A percentile compares a stretch with the other conserved stretches of the same genome.
phyloP scores from a whole-genome alignment of 1,140 invertebrate species.

The Saccostrea glomerata region DNA sequence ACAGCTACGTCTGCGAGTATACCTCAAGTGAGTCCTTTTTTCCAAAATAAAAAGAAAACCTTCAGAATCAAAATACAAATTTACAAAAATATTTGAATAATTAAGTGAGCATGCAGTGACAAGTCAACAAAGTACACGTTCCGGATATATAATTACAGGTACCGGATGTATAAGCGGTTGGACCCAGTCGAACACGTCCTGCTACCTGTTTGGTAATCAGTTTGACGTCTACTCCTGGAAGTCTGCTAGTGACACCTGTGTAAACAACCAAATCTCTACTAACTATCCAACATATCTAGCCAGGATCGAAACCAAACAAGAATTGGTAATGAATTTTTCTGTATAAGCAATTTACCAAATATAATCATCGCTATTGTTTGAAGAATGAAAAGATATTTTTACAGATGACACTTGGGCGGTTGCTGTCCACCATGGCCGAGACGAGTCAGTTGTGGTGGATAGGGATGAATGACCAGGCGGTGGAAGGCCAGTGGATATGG shows the following conservation, averaged over 20 bases:
- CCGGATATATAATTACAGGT: background rate
- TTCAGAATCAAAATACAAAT: background rate
- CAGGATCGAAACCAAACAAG: constrained; percentile 1
- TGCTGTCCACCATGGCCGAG: constrained; percentile 39
- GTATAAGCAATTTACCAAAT: too few relatives aligned
- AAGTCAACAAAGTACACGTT: background rate
- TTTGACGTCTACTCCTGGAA: background rate
- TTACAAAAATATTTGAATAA: background rate
- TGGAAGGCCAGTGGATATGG: constrained; percentile 49
- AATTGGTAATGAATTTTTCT: background rate
- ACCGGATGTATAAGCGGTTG: constrained; percentile 50
- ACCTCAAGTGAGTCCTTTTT: background rate
- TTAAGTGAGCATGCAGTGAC: background rate
- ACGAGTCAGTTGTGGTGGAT: constrained; percentile 55
- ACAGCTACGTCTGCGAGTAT: constrained; percentile 63
- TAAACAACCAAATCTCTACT: background rate
- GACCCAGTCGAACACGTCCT: constrained; percentile 40
- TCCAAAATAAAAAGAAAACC: background rate
- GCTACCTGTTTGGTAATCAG: constrained; percentile 47
- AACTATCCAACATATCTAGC: background rate
- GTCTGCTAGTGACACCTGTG: background rate
- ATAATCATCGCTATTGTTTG: too few relatives aligned
- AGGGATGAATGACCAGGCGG: constrained; percentile 50
- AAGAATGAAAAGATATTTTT: background rate
- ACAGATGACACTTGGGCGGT: background rate